These are phyloP conservation scores for Alouatta palliata DNA, from an alignment of 2,113 vertebrate genomes.

Conservation along the genomic window DNA sequence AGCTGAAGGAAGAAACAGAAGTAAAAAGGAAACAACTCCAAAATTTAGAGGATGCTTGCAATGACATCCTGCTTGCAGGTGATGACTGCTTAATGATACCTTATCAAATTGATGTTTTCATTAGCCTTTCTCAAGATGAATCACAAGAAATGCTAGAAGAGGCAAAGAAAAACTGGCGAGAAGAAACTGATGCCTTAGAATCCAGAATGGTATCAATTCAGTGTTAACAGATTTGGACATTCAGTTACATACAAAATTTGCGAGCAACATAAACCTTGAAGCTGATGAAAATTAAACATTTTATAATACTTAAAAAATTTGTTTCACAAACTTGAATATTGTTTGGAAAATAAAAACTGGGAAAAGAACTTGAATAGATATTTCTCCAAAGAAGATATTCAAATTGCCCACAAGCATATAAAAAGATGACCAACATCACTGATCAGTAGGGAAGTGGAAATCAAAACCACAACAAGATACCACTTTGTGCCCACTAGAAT, in stretches of 20 bases:
- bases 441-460: not conserved
- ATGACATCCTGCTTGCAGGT: not conserved
- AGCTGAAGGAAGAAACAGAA: not conserved
- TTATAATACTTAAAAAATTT: not conserved
- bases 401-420: not conserved
- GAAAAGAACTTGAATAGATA: not conserved
- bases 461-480: not conserved
- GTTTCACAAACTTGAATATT: not conserved
- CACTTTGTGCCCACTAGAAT: not conserved
- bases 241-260: not conserved
- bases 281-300: too few relatives aligned
- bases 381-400: not conserved
- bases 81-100: not conserved
- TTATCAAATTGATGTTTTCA: not conserved
- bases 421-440: not conserved
- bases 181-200: not conserved
- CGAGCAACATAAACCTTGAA: too few relatives aligned
- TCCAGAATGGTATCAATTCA: not conserved
- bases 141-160: not conserved
- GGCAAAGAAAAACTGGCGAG: not conserved
- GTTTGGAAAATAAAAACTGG: not conserved
- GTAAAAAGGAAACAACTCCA: not conserved
- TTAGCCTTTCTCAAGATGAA: not conserved
- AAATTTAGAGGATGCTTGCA: not conserved
- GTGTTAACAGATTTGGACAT: not conserved